Evolutionary conservation across 2,888 invertebrate species (phyloP).

Genomic region (Lordiphosa fenestrarum): DNA sequence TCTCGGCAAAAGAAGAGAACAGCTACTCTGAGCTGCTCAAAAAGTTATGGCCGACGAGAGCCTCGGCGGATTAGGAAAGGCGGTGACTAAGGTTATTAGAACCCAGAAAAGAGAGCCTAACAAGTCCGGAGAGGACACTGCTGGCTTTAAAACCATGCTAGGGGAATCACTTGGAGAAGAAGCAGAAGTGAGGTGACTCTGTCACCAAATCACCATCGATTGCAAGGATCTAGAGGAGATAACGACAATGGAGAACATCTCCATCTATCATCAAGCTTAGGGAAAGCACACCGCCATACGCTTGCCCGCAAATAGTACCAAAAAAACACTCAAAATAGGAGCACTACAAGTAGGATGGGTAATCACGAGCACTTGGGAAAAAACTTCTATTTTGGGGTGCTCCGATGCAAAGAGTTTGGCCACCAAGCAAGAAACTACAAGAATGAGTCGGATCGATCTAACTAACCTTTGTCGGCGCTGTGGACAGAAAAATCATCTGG

Average conservation of each 20-base stretch:
- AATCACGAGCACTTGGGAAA: not conserved
- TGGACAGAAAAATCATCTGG: not conserved
- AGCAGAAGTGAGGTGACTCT: not conserved
- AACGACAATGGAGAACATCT: not conserved
- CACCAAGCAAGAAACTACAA: not conserved
- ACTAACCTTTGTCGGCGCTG: too few species aligned
- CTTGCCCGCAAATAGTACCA: not conserved
- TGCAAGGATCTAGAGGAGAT: not conserved
- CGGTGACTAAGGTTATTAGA: not conserved
- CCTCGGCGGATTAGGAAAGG: not conserved
- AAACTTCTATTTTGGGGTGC: not conserved
- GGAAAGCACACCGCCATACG: not conserved
- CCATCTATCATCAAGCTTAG: not conserved
- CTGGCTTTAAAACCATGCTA: not conserved
- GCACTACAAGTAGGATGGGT: not conserved
- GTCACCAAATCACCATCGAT: not conserved
- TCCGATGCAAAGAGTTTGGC: not conserved
- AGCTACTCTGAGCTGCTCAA: too few species aligned
- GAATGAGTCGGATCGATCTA: too few species aligned
- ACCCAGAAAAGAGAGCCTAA: not conserved
- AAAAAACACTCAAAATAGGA: not conserved
- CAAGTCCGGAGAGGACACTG: not conserved
- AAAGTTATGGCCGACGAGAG: too few species aligned
- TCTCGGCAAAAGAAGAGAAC: too few species aligned
- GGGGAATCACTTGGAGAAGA: not conserved